Conservation (phyloP, 2,797 vertebrate genomes). For the Cetoscarus ocellatus region DNA sequence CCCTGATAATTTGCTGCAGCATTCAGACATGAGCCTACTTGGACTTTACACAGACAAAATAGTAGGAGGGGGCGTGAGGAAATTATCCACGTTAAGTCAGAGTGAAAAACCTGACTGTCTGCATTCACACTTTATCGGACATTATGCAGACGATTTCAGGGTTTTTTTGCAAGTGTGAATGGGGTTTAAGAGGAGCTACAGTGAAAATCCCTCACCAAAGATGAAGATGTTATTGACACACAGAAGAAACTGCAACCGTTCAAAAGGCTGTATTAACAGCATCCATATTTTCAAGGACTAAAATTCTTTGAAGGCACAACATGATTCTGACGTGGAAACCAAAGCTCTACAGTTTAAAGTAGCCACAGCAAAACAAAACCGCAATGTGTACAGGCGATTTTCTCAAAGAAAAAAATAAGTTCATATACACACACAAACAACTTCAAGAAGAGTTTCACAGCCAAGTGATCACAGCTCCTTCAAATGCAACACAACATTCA, state of each 20-base stretch:
- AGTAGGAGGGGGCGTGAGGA: too few species aligned
- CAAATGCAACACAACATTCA: too few species aligned
- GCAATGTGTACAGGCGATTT: constrained; percentile 16
- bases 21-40: too few species aligned
- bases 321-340: constrained; percentile 3
- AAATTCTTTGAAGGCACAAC: constrained; percentile 22
- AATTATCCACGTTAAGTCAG: too few species aligned
- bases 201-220: constrained; percentile 24
- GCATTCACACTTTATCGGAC: too few species aligned
- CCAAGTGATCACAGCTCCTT: constrained; percentile 65
- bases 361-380: constrained; percentile 6
- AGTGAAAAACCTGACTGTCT: too few species aligned
- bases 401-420: constrained; percentile 54
- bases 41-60: too few species aligned
- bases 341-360: not conserved
- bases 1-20: too few species aligned
- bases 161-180: too few species aligned
- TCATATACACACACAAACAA: constrained; percentile 41
- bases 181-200: too few species aligned
- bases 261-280: constrained; percentile 35
- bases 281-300: constrained; percentile 13
- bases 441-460: constrained; percentile 17
- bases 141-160: too few species aligned
- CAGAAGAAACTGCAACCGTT: constrained; percentile 41
- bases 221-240: constrained; percentile 37